Conservation (phyloP, 2,888 invertebrate genomes). For the Eupithecia dodoneata region DNA sequence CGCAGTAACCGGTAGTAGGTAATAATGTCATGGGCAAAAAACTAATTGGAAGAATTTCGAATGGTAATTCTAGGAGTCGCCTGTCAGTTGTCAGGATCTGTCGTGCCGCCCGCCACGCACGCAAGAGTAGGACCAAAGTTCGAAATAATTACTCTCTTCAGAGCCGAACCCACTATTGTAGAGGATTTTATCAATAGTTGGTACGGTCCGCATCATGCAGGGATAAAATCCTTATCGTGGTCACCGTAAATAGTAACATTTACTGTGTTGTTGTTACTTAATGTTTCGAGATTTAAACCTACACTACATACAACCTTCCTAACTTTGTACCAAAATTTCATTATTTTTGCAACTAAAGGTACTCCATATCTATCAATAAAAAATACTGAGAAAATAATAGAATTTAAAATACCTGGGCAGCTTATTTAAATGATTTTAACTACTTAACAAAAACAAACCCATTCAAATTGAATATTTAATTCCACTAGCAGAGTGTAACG, state of each 20-base stretch:
- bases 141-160: neutral
- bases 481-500: conserved; percentile 31
- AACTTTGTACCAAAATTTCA: neutral
- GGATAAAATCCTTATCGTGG: neutral
- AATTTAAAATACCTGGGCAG: neutral
- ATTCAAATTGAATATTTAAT: neutral
- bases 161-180: neutral
- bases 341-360: neutral
- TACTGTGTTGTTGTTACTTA: neutral
- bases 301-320: neutral
- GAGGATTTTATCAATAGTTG: too few species aligned
- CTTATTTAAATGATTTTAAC: neutral
- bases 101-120: conserved; percentile 40
- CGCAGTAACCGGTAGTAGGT: conserved; percentile 31
- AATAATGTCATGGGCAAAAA: conserved; percentile 50
- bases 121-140: conserved; percentile 22
- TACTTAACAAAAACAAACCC: neutral
- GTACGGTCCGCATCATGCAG: neutral
- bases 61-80: conserved; percentile 39
- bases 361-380: too few species aligned
- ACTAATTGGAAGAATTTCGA: conserved; percentile 37
- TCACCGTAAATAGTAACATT: neutral
- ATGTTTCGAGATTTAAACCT: neutral
- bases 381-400: neutral
- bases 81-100: conserved; percentile 30